phyloP scores from a whole-genome alignment of 2,797 vertebrate genomes.

The Acrossocheilus fasciatus region DNA sequence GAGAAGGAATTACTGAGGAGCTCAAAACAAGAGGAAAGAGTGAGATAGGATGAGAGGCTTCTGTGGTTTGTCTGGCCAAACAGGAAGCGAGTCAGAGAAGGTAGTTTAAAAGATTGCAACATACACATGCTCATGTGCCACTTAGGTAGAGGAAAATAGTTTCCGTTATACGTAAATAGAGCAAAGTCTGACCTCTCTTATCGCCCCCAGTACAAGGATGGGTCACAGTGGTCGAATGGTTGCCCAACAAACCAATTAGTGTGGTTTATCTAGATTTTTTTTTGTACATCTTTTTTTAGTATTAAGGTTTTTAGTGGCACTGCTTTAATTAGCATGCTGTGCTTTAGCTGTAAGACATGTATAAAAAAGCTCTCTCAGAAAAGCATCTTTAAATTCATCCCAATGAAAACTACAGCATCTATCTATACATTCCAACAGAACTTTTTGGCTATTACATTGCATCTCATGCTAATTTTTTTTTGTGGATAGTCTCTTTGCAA shows the following conservation, averaged over 20 bases:
- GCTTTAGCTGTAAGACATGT: not conserved
- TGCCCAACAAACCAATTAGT: not conserved
- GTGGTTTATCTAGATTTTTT: not conserved
- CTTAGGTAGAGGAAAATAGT: slow-evolving; percentile 28
- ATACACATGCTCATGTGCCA: slow-evolving; percentile 22
- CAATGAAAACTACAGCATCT: not conserved
- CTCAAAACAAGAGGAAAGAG: slow-evolving; percentile 4
- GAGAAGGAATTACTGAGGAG: not conserved
- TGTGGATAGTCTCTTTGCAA: not conserved
- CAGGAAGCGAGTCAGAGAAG: slow-evolving; percentile 29
- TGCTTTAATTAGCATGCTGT: not conserved
- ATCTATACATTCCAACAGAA: not conserved
- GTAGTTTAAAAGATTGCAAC: slow-evolving; percentile 19
- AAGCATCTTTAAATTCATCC: slow-evolving; percentile 12
- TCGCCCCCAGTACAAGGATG: not conserved
- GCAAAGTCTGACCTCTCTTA: slow-evolving; percentile 52
- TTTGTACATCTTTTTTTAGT: not conserved
- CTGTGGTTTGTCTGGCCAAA: slow-evolving; percentile 9
- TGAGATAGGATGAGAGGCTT: slow-evolving; percentile 10
- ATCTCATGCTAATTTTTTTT: not conserved
- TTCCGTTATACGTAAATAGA: slow-evolving; percentile 20
- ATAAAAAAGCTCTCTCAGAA: not conserved
- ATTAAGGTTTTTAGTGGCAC: not conserved
- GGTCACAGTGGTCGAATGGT: not conserved
- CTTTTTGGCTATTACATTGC: not conserved